A percentile compares a stretch with the other conserved stretches of the same genome.
phyloP scores from a whole-genome alignment of 2,888 invertebrate genomes.

The Lordiphosa fenestrarum region DNA sequence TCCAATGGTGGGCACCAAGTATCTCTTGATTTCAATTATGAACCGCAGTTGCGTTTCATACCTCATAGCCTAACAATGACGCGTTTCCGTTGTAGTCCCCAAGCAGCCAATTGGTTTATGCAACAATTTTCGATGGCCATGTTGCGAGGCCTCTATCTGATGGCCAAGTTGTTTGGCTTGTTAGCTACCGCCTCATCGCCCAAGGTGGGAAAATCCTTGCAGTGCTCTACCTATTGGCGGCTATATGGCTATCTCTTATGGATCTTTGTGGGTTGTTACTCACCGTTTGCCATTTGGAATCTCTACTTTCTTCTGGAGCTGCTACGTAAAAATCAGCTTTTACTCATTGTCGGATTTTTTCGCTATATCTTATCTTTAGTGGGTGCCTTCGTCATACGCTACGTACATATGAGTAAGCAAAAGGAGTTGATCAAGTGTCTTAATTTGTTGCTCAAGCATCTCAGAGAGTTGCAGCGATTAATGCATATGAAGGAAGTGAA shows the following conservation, averaged over 20 bases:
- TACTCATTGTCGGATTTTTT: conserved; percentile 61
- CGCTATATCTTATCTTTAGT: conserved; percentile 55
- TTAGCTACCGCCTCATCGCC: conserved; percentile 22
- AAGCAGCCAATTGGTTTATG: conserved; percentile 13
- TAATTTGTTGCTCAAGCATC: conserved; percentile 52
- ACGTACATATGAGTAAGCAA: conserved; percentile 54
- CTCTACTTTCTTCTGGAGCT: conserved; percentile 53
- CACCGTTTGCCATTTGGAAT: conserved; percentile 45
- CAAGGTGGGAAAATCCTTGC: background rate
- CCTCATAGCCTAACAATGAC: conserved; percentile 2
- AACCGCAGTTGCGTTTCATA: conserved; percentile 1
- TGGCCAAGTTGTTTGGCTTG: conserved; percentile 42
- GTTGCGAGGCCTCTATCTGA: conserved; percentile 33
- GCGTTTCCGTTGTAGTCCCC: conserved; percentile 8
- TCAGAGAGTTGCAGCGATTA: conserved; percentile 30
- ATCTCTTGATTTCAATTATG: conserved; percentile 40
- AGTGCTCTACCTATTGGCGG: conserved; percentile 32
- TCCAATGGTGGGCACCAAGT: conserved; percentile 1
- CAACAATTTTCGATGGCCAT: conserved; percentile 14
- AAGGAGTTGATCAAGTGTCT: conserved; percentile 45
- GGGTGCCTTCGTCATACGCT: conserved; percentile 49
- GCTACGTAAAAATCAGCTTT: conserved; percentile 55
- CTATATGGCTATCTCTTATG: conserved; percentile 50
- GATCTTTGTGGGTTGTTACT: conserved; percentile 26
- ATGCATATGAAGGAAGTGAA: conserved; percentile 24